Conservation (phyloP, 2,797 vertebrate species). For the Gallirallus australis region DNA sequence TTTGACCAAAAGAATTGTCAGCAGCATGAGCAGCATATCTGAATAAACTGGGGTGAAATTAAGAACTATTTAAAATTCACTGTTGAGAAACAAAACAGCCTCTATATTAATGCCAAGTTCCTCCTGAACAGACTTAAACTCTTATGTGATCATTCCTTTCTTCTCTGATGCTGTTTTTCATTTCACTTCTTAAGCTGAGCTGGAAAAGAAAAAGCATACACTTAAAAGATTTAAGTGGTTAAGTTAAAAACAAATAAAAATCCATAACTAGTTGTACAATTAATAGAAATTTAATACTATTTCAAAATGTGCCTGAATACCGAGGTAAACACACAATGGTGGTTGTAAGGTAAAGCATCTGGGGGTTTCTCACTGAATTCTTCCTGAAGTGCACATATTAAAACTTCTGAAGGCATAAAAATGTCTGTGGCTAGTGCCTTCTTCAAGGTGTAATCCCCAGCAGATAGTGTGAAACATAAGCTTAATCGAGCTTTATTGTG, state of each 20-base stretch:
- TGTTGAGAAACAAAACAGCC: background rate
- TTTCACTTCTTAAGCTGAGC: background rate
- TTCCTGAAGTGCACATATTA: background rate
- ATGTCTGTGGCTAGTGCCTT: background rate
- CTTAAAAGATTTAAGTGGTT: background rate
- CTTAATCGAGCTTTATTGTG: conserved; percentile 4
- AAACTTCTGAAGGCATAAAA: background rate
- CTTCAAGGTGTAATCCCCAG: background rate
- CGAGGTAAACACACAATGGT: fast-evolving
- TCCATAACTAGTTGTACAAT: background rate
- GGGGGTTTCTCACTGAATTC: background rate
- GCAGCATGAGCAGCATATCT: background rate
- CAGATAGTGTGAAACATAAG: background rate
- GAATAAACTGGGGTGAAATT: background rate
- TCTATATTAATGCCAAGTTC: background rate
- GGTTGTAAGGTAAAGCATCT: background rate
- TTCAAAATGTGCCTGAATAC: background rate
- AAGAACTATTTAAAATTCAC: background rate
- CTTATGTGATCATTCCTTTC: background rate
- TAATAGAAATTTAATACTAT: background rate
- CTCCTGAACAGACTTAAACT: background rate
- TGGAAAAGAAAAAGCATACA: background rate
- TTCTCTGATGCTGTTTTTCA: background rate
- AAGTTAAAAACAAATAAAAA: background rate
- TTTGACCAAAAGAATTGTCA: background rate